phyloP scores from a whole-genome alignment of 2,113 vertebrate genomes.

The Megaceryle torquata region DNA sequence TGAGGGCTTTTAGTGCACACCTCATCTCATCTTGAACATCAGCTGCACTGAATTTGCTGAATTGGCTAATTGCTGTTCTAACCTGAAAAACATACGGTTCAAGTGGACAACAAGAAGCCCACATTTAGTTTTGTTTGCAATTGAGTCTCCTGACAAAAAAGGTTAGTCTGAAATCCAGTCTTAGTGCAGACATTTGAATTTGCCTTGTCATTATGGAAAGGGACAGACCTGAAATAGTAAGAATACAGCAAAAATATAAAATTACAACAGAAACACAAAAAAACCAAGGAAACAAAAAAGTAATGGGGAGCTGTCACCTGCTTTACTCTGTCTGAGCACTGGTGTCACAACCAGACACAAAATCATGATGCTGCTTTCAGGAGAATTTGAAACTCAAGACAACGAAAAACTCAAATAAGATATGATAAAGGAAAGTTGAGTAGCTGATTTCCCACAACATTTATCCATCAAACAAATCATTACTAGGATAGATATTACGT shows the following conservation, averaged over 20 bases:
- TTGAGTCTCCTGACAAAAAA: neutral
- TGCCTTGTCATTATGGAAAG: neutral
- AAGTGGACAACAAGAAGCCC: neutral
- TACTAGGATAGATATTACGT: neutral
- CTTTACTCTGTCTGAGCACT: neutral
- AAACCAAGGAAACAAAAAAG: neutral
- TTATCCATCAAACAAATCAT: neutral
- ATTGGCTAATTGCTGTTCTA: neutral
- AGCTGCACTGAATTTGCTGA: neutral
- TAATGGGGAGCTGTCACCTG: neutral
- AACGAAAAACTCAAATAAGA: neutral
- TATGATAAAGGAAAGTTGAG: neutral
- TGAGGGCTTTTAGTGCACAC: neutral
- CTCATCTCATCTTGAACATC: neutral
- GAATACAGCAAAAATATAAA: neutral
- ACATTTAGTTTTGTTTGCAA: neutral
- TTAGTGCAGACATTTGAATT: neutral
- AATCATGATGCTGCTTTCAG: neutral
- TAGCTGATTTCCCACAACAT: neutral
- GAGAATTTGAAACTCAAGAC: neutral
- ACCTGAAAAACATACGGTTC: neutral
- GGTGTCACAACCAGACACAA: neutral
- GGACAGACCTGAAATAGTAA: neutral
- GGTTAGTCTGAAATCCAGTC: neutral
- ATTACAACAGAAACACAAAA: neutral